phyloP scores from a whole-genome alignment of 2,113 vertebrate species.

The Triplophysa dalaica region DNA sequence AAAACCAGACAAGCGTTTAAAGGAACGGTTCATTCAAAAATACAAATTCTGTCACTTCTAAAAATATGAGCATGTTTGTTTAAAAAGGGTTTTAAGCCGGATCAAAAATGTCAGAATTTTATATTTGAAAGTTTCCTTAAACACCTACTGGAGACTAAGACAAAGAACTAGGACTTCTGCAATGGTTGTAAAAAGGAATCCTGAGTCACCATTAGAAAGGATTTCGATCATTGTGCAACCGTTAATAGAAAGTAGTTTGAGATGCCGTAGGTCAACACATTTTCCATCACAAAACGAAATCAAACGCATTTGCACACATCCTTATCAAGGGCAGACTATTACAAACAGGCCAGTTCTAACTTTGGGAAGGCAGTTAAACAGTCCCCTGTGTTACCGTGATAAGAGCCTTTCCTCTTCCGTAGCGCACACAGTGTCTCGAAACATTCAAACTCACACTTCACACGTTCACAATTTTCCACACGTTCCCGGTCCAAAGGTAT shows the following conservation, averaged over 20 bases:
- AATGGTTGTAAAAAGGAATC: neutral
- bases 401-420: slow-evolving; percentile 20
- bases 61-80: too few species aligned
- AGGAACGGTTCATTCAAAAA: neutral
- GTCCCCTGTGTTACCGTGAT: slow-evolving; percentile 8
- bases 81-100: too few species aligned
- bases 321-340: slow-evolving; percentile 16
- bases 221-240: slow-evolving; percentile 6
- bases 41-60: neutral
- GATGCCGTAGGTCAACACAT: slow-evolving; percentile 9
- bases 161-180: neutral
- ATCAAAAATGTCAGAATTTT: too few species aligned
- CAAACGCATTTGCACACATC: slow-evolving; percentile 11
- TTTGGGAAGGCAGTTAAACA: slow-evolving; percentile 17
- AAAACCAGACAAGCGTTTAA: neutral
- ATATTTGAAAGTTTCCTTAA: too few species aligned
- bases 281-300: slow-evolving; percentile 21
- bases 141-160: too few species aligned
- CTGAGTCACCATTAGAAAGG: neutral
- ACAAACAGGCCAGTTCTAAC: slow-evolving; percentile 20
- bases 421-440: slow-evolving; percentile 7
- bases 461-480: slow-evolving; percentile 22
- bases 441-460: neutral
- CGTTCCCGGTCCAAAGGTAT: slow-evolving; percentile 2
- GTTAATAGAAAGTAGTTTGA: slow-evolving; percentile 27